phyloP scores from a whole-genome alignment of 1,140 invertebrate species.

The Drusus annulatus region DNA sequence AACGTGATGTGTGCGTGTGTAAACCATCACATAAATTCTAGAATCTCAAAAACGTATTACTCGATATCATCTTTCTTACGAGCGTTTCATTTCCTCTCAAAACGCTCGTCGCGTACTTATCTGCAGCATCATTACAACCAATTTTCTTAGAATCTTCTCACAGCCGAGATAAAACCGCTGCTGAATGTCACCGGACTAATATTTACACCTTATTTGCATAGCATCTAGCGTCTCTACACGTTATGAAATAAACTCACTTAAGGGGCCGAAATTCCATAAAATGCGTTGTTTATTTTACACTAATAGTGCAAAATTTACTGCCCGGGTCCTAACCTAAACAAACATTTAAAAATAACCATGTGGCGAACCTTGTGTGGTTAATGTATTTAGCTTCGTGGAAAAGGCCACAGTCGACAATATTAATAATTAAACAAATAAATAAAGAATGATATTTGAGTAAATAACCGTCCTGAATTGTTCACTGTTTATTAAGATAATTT shows the following conservation, averaged over 20 bases:
- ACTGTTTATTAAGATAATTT: no score
- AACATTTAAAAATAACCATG: not conserved
- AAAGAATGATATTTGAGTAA: no score
- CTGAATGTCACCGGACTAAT: not conserved
- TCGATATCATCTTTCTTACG: no score
- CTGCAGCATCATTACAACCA: no score
- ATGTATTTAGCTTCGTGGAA: not conserved
- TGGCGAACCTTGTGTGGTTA: not conserved
- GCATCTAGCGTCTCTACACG: not conserved
- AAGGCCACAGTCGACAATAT: no score
- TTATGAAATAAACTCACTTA: not conserved
- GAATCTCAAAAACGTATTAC: no score
- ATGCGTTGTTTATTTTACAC: slow-evolving; percentile 2
- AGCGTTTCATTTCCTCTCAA: no score
- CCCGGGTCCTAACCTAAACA: not conserved
- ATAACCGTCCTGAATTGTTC: no score
- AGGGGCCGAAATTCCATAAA: not conserved
- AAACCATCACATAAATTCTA: no score
- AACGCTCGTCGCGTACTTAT: no score
- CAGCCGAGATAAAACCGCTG: not conserved
- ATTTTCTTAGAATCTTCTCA: not conserved
- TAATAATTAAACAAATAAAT: no score
- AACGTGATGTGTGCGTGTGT: no score
- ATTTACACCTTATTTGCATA: not conserved
- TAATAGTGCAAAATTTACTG: slow-evolving; percentile 9